Conservation (phyloP, 2,113 vertebrate genomes). For the Pseudonaja textilis region DNA sequence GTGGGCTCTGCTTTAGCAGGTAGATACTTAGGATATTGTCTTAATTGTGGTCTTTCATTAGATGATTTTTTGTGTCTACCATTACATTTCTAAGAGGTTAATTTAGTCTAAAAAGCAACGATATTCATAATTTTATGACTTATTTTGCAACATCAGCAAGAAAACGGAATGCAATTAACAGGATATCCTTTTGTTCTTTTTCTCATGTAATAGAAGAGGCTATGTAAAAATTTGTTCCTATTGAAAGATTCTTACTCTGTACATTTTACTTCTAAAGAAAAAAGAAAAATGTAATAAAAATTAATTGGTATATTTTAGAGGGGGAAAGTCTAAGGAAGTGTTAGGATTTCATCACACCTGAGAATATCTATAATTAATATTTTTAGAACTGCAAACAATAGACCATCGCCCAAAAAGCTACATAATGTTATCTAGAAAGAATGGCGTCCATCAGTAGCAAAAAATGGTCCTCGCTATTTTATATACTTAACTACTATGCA, state of each 20-base stretch:
- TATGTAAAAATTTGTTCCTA: slow-evolving; percentile 38
- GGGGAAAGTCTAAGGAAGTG: not conserved
- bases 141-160: slow-evolving; percentile 61
- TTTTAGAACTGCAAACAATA: not conserved
- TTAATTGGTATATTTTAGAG: not conserved
- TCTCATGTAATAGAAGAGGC: slow-evolving; percentile 25
- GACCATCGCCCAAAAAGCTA: not conserved
- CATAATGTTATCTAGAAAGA: not conserved
- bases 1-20: slow-evolving; percentile 59
- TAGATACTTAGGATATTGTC: slow-evolving; percentile 59
- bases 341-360: not conserved
- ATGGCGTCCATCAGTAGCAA: not conserved
- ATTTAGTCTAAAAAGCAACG: slow-evolving; percentile 60
- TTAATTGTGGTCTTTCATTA: slow-evolving; percentile 66
- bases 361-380: not conserved
- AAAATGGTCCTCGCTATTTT: not conserved
- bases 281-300: slow-evolving; percentile 1
- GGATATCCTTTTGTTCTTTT: slow-evolving; percentile 51
- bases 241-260: slow-evolving; percentile 29
- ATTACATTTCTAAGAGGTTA: slow-evolving; percentile 61
- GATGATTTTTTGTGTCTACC: slow-evolving; percentile 44
- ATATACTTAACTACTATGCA: not conserved
- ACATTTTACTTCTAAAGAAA: slow-evolving; percentile 20
- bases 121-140: slow-evolving; percentile 57
- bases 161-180: slow-evolving; percentile 53